Evolutionary conservation across 2,888 invertebrate genomes (phyloP).

Genomic region (Ceriagrion tenellum): DNA sequence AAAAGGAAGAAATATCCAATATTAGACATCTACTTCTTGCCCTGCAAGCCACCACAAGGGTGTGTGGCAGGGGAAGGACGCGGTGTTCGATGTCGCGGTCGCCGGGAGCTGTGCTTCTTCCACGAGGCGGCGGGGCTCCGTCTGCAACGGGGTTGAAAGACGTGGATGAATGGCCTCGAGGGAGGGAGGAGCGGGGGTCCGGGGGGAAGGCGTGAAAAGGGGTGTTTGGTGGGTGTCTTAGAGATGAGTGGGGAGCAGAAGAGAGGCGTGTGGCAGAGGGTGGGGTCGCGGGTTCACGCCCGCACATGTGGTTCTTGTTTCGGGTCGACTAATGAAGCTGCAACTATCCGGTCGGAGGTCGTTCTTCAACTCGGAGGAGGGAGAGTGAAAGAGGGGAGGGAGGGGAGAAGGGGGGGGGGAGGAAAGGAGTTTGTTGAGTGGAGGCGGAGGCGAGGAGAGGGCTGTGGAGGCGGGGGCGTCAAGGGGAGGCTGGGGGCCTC

Average conservation of each 20-base stretch:
- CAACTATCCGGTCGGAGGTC: conserved; percentile 62
- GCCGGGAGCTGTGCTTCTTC: neutral
- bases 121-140: neutral
- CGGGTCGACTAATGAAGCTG: conserved; percentile 66
- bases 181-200: too few species aligned
- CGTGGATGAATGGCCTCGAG: conserved; percentile 30
- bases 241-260: neutral
- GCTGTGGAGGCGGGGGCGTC: neutral
- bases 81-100: conserved; percentile 8
- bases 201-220: too few species aligned
- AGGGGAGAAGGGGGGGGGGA: neutral
- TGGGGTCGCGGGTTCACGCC: neutral
- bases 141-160: conserved; percentile 44
- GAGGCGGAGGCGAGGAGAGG: neutral
- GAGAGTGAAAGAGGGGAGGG: neutral
- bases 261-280: neutral
- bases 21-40: too few species aligned
- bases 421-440: neutral
- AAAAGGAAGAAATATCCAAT: neutral
- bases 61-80: too few species aligned
- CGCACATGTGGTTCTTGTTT: conserved; percentile 64
- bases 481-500: too few species aligned
- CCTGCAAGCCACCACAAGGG: too few species aligned
- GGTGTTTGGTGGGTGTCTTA: too few species aligned
- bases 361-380: neutral